Percentiles rank a stretch among this genome's conserved stretches.
These are phyloP conservation scores for Syritta pipiens DNA, from an alignment of 2,888 invertebrate species.

Conservation along the genomic window DNA sequence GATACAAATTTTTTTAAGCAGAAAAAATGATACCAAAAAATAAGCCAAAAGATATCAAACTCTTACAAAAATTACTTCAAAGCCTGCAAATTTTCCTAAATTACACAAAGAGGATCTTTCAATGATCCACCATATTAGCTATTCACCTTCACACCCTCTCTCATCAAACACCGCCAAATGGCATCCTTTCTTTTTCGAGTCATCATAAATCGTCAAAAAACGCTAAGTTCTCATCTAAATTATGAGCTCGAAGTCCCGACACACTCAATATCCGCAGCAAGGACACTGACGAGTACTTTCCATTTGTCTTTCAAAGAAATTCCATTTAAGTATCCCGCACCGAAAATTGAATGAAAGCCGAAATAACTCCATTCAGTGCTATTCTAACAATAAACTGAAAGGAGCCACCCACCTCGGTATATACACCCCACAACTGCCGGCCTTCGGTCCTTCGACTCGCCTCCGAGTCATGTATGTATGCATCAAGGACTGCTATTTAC, in stretches of 20 bases:
- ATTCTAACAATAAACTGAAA: constrained; percentile 43
- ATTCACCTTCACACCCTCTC: too few relatives aligned
- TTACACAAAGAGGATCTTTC: too few relatives aligned
- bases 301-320: constrained; percentile 17
- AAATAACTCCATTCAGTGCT: constrained; percentile 40
- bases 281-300: neutral
- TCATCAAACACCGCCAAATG: too few relatives aligned
- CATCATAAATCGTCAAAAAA: constrained; percentile 11
- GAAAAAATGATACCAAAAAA: too few relatives aligned
- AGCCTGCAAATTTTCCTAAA: too few relatives aligned
- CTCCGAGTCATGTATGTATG: constrained; percentile 15
- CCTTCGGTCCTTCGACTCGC: neutral
- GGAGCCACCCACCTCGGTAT: too few relatives aligned
- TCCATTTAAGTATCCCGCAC: constrained; percentile 38
- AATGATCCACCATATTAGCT: too few relatives aligned
- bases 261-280: neutral
- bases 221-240: neutral
- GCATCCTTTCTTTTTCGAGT: neutral
- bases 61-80: too few relatives aligned
- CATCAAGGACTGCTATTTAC: constrained; percentile 59
- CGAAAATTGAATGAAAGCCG: constrained; percentile 38
- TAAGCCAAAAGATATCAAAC: too few relatives aligned
- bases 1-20: too few relatives aligned
- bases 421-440: neutral
- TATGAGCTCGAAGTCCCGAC: neutral